Base-by-base conservation (phyloP, 2,888 invertebrate genomes). In the Ophion obscuratus region DNA sequence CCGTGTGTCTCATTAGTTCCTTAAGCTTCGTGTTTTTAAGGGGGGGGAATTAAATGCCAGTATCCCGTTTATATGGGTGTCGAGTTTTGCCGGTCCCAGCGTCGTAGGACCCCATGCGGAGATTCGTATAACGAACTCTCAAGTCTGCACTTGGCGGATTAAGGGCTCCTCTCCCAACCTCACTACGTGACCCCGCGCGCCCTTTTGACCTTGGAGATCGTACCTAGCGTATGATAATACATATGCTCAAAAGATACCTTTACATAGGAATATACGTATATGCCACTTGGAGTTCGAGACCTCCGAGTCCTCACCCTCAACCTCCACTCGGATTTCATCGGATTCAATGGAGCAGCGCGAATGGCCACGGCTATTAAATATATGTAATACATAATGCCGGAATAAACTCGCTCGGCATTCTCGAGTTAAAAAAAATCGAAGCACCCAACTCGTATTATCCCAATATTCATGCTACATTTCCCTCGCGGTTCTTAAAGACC, bases 1-100 rank as follows among this genome's bases (percentile, higher is more conserved):
- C 27, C 87, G 90, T 90, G 90, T 89, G 91, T 90, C 91, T 91
- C 91, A 91, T 92, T 92, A 92, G 90, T 91, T 89, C 89, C 92
- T 90, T 90, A 91, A 91, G 88, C 71, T 86, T 81, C 88, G 87
- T 89, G 87, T 92, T 90, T 53, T 53, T 53, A 53, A 53, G 53
- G 53, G 53, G 53, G 53, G 89, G 90, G 88, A 92, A 92, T 92
- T 92, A 91, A 92, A 92, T 92, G 70, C 76, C 91, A 91, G 88
- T 89, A 87, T 91, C 87, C 87, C 88, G 86, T 88, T 89, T 89
- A 81, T 81, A 92, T 91, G 92, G 90, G 92, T 92, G 92, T 91
- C 91, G 92, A 90, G 88, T 90, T 88, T 84, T 84, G 47, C 57
- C 81, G 74, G 88, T 75, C 64, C 67, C 80, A 80, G 24, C 80